Base-by-base conservation (phyloP, 2,797 vertebrate genomes). In the Limnodromus scolopaceus region DNA sequence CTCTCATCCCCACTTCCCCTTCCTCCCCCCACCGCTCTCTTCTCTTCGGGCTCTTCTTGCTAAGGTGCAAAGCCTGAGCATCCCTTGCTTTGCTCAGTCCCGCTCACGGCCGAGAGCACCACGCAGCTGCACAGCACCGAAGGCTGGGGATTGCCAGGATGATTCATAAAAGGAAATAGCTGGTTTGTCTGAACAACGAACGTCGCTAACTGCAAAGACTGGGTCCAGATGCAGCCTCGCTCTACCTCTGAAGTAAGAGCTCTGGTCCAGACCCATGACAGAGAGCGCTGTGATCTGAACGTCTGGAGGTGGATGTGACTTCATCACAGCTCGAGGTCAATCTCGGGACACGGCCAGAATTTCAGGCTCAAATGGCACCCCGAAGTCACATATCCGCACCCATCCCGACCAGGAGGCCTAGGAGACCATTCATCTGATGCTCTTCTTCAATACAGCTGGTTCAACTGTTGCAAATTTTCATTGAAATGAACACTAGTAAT, bases 131-230 rank as follows among this genome's bases (percentile, higher is more conserved):
- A 94, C 82, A 57, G 69, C 18, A 22, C 25, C 34, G 38, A n/a
- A 77, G 54, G 39, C 74, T 61, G 57, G 71, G 88, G 58, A 89
- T n/a, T 80, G 68, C 88, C 90, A 82, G 81, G 24, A 68, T 69
- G 71, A 89, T 78, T 92, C 90, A 93, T 23, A 43, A 78, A 87
- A 85, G 78, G 90, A 96, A 96, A 96, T 16, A 46, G 83, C 66
- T 90, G 82, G 64, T 94, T 96, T 92, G 60, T 54, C 60, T 83
- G 81, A 93, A 93, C 57, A 89, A 91, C 34, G 80, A 76, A 61
- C 46, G 34, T 12, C 4, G 4, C 80, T 49, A 34, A 80, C 64
- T 71, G 81, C 72, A 75, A 84, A 66, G 64, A 85, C 80, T 32
- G 24, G 57, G 51, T 61, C 86, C 90, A 94, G 91, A 75, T 77